phyloP scores from a whole-genome alignment of 2,888 invertebrate genomes.

The Lumbricus terrestris region DNA sequence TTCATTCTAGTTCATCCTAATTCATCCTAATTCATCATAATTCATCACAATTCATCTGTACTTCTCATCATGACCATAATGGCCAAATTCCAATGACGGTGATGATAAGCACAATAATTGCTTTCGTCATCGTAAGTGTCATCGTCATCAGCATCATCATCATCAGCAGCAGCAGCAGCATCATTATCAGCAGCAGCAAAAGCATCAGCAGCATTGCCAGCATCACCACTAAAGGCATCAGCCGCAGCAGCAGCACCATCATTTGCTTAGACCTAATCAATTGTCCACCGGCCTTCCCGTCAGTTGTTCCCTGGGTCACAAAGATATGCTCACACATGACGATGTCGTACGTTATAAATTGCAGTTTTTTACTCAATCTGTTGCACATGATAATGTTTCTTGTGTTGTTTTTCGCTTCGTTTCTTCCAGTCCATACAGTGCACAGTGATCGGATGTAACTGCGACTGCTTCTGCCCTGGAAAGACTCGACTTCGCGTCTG shows the following conservation, averaged over 20 bases:
- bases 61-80: too few relatives aligned
- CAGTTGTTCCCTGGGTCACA: neutral
- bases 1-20: too few relatives aligned
- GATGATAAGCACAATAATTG: too few relatives aligned
- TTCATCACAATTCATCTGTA: too few relatives aligned
- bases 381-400: too few relatives aligned
- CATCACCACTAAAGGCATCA: neutral
- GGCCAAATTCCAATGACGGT: too few relatives aligned
- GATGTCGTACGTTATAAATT: neutral
- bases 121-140: too few relatives aligned
- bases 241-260: neutral
- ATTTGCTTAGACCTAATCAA: neutral
- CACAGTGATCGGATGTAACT: conserved; percentile 69
- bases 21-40: too few relatives aligned
- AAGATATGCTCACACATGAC: too few relatives aligned
- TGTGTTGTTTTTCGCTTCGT: neutral
- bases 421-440: conserved; percentile 64
- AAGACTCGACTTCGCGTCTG: conserved; percentile 70
- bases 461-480: conserved; percentile 72
- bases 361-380: too few relatives aligned
- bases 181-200: neutral
- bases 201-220: neutral
- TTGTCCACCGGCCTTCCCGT: neutral
- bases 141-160: neutral
- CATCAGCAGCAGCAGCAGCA: neutral